Percentiles rank a stretch among this genome's conserved stretches.
Evolutionary conservation across 2,797 vertebrate genomes (phyloP).

Genomic region (Chromobotia macracanthus): DNA sequence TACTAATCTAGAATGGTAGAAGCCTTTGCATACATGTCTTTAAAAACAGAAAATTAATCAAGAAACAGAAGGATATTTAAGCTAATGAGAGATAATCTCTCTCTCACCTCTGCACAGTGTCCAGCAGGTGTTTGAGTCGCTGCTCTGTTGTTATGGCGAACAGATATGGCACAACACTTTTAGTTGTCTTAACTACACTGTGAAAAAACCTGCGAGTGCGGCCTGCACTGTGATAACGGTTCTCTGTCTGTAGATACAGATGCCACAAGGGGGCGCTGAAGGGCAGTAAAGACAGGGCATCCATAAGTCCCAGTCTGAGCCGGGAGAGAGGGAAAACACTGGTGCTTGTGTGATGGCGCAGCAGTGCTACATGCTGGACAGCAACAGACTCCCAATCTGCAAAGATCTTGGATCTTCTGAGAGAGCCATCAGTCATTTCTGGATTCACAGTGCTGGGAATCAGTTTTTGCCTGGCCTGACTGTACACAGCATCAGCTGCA

Average conservation of each 20-base stretch:
- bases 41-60: background rate
- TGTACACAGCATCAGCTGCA: conserved; percentile 77
- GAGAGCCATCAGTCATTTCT: background rate
- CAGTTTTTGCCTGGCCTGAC: conserved; percentile 70
- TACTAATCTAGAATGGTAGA: too few relatives aligned
- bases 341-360: conserved; percentile 81
- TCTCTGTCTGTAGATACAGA: conserved; percentile 85
- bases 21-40: too few relatives aligned
- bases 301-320: conserved; percentile 80
- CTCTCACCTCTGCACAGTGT: conserved; percentile 85
- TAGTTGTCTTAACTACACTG: conserved; percentile 73
- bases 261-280: conserved; percentile 83
- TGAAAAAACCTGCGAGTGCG: conserved; percentile 88
- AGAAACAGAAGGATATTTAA: background rate
- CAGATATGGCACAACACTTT: conserved; percentile 83
- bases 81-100: background rate
- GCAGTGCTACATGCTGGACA: conserved; percentile 81
- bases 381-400: conserved; percentile 78
- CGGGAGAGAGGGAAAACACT: conserved; percentile 82
- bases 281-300: conserved; percentile 80
- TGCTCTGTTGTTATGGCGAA: conserved; percentile 90
- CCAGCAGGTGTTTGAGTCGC: conserved; percentile 85
- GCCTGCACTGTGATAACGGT: conserved; percentile 85
- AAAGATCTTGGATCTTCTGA: conserved; percentile 14
- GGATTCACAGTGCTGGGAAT: conserved; percentile 12